These are phyloP conservation scores for Sphaerodactylus townsendi DNA, from an alignment of 2,113 vertebrate genomes.

Conservation along the genomic window DNA sequence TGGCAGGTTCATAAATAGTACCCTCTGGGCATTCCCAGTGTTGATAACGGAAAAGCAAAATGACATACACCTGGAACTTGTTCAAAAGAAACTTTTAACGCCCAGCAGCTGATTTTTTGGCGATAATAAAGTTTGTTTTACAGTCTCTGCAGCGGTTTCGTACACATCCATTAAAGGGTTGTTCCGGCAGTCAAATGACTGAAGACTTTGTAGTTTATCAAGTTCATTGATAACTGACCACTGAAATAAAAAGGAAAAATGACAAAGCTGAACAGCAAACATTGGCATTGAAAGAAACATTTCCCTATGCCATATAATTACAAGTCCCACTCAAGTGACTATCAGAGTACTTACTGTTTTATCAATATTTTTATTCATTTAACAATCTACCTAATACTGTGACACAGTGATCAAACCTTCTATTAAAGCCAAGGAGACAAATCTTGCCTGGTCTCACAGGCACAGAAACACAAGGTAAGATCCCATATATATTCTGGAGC, in stretches of 20 bases:
- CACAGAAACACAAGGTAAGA: not conserved
- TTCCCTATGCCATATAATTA: not conserved
- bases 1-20: not conserved
- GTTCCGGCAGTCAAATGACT: constrained; percentile 75
- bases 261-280: not conserved
- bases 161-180: constrained; percentile 80
- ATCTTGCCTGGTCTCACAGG: not conserved
- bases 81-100: constrained; percentile 81
- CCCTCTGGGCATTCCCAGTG: not conserved
- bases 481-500: not conserved
- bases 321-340: not conserved
- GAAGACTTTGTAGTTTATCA: constrained; percentile 81
- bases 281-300: not conserved
- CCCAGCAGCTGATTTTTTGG: constrained; percentile 83
- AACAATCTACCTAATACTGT: not conserved
- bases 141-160: constrained; percentile 73
- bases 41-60: not conserved
- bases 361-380: not conserved
- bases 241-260: constrained; percentile 66
- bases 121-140: constrained; percentile 85
- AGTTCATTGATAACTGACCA: constrained; percentile 90
- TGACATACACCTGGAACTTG: constrained; percentile 73
- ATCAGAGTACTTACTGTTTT: not conserved
- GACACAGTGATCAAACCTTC: not conserved
- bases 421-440: not conserved